Evolutionary conservation across 2,113 vertebrate genomes (phyloP).

Genomic region (Anas platyrhynchos): DNA sequence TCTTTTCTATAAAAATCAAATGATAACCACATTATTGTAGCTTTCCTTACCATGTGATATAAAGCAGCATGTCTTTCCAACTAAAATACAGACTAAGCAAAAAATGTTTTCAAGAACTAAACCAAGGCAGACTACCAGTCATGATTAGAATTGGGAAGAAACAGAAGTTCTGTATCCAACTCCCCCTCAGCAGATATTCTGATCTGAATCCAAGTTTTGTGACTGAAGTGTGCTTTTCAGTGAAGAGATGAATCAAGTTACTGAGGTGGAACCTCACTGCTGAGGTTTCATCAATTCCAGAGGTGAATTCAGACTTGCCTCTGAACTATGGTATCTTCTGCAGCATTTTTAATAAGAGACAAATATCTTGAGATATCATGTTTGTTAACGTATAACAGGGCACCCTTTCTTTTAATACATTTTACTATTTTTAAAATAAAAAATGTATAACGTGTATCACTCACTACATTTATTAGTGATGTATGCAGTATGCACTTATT

Average conservation of each 20-base stretch:
- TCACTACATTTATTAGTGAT: neutral
- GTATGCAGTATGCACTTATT: neutral
- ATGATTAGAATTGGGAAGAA: neutral
- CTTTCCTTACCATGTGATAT: neutral
- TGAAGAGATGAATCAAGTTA: neutral
- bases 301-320: neutral
- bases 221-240: neutral
- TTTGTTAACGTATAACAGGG: neutral
- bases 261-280: neutral
- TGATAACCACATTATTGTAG: neutral
- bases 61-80: neutral
- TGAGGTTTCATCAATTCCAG: neutral
- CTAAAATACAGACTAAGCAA: neutral
- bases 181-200: neutral
- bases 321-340: neutral
- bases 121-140: neutral
- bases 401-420: neutral
- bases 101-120: neutral
- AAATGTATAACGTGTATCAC: neutral
- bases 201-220: neutral
- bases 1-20: neutral
- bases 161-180: neutral
- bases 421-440: neutral
- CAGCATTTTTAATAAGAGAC: neutral
- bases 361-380: neutral